Base-by-base conservation (phyloP, 2,797 vertebrate genomes). In the Emys orbicularis region DNA sequence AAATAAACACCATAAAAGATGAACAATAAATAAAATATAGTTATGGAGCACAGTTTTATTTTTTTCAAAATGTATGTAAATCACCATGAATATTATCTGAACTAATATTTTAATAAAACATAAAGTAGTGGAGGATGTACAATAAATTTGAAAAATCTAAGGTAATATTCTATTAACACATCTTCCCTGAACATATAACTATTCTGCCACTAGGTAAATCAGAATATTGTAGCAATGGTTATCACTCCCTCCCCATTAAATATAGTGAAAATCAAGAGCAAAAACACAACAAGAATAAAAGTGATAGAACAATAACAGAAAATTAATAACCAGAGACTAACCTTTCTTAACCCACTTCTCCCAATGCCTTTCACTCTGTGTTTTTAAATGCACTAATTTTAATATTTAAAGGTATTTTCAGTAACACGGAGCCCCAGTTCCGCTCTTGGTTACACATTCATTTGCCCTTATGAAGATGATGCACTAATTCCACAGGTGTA, bases 121-220 rank as follows among this genome's bases (percentile, higher is more conserved):
- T 41, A 57, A 54, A 37, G 56, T 29, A 52, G 61, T 13, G 16
- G 37, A 19, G 4, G 16, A 21, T 68, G 65, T 68, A 37, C 34
- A 59, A 8, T 2, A 2, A 8, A 31, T 76, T 27, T 8, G 6
- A 27, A 21, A 5, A 5, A 5, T 3, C 37, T 56, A 1, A 0
- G 12, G 47, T 21, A 47, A 4, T 23, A 4, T 44, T 83, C 16
- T 3, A 4, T 29, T 87, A 61, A 57, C n/a, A 76, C 54, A 59
- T 3, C 31, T 27, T 93, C 47, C 79, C 65, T n/a, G 79, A 27
- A 27, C 23, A 7, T 49, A 56, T 84, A 34, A 19, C 44, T 29
- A 84, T 84, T 72, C 16, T 27, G 65, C 47, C 83, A 3, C 6
- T 59, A 44, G 41, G 44, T n/a, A 59, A 89, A n/a, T 13, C 16